phyloP scores from a whole-genome alignment of 30 jellyfish, hydroid and myxozoan genomes.

The Clytia hemisphaerica region DNA sequence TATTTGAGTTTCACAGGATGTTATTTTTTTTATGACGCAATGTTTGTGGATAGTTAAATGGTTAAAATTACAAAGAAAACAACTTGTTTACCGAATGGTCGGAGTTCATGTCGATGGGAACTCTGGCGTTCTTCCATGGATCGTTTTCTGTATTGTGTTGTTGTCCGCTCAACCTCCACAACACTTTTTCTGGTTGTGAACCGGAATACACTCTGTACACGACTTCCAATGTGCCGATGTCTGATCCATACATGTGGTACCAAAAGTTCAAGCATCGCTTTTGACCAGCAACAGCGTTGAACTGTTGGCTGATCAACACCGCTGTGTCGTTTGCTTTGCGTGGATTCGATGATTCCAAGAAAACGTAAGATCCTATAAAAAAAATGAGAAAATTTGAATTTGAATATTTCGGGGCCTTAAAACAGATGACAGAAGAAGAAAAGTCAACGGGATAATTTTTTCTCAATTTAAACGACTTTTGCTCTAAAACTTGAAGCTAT shows the following conservation, averaged over 20 bases:
- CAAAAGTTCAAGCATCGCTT: slow-evolving; percentile 75
- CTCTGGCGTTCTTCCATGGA: slow-evolving; percentile 77
- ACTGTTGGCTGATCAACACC: slow-evolving; percentile 72
- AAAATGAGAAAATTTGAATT: neutral
- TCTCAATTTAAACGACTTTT: too few species aligned
- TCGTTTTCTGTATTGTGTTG: slow-evolving; percentile 59
- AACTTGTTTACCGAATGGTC: slow-evolving; percentile 79
- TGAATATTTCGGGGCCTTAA: neutral
- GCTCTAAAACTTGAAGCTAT: too few species aligned
- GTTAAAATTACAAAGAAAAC: neutral
- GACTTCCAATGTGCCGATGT: slow-evolving; percentile 64
- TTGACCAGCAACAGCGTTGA: slow-evolving; percentile 45
- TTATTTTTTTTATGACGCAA: too few species aligned
- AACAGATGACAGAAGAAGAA: neutral
- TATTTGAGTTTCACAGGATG: too few species aligned
- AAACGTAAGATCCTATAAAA: slow-evolving; percentile 63
- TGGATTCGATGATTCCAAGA: slow-evolving; percentile 82
- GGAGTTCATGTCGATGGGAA: slow-evolving; percentile 59
- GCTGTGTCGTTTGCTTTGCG: slow-evolving; percentile 61
- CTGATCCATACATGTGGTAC: slow-evolving; percentile 95
- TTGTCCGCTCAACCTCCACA: slow-evolving; percentile 91
- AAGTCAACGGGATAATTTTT: too few species aligned
- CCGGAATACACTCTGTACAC: slow-evolving; percentile 51
- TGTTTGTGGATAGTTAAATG: too few species aligned
- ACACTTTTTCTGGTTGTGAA: slow-evolving; percentile 21